A percentile compares a stretch with the other conserved stretches of the same genome.
phyloP scores from a whole-genome alignment of 1,140 invertebrate species.

The Scylla paramamosain region DNA sequence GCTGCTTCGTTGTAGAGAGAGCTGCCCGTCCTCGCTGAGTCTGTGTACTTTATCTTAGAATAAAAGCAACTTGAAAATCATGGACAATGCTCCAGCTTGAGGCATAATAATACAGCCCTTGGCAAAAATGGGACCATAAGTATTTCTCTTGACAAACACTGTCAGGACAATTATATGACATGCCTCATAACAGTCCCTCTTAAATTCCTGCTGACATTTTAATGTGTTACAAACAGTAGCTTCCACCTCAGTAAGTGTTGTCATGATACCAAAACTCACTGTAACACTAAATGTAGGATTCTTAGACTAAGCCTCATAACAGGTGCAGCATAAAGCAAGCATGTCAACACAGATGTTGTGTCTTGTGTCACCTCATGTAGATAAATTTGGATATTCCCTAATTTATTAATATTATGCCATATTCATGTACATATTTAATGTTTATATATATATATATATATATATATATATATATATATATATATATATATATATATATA shows the following conservation, averaged over 20 bases:
- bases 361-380: constrained; percentile 12
- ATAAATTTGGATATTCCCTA: not conserved
- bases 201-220: not conserved
- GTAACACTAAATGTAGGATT: constrained; percentile 38
- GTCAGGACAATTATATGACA: too few species aligned
- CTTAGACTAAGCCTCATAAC: constrained; percentile 34
- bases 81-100: too few species aligned
- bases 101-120: too few species aligned
- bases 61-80: too few species aligned
- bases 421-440: constrained; percentile 24
- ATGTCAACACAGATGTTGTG: constrained; percentile 32
- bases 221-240: not conserved
- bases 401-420: too few species aligned
- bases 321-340: constrained; percentile 32
- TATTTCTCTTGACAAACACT: too few species aligned
- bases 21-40: too few species aligned
- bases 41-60: too few species aligned
- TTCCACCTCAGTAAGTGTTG: constrained; percentile 35
- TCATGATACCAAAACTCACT: not conserved
- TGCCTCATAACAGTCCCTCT: not conserved
- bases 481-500: constrained; percentile 59
- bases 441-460: constrained; percentile 40
- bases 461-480: constrained; percentile 61
- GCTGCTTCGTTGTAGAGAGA: too few species aligned
- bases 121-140: too few species aligned